Evolutionary conservation across 2,113 vertebrate species (phyloP).

Genomic region (Astatoreochromis straeleni): DNA sequence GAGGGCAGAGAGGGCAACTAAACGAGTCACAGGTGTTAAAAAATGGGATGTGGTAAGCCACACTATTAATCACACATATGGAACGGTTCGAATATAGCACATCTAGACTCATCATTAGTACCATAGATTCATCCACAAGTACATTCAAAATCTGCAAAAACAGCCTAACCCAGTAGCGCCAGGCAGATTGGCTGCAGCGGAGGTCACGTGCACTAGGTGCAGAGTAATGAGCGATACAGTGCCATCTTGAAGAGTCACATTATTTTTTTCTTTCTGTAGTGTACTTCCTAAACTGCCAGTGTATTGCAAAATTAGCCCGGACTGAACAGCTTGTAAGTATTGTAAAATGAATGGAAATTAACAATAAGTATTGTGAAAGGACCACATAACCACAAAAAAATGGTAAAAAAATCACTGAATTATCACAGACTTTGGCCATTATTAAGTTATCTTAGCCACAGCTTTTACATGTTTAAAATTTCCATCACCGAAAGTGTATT

Average conservation of each 20-base stretch:
- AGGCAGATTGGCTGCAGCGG: not conserved
- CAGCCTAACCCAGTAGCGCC: not conserved
- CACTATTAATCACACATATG: not conserved
- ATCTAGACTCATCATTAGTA: not conserved
- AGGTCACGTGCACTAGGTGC: not conserved
- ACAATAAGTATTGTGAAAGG: not conserved
- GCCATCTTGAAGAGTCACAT: not conserved
- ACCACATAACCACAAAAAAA: not conserved
- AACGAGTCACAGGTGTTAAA: not conserved
- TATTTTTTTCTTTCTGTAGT: not conserved
- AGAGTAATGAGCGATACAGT: not conserved
- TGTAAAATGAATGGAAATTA: not conserved
- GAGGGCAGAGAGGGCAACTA: not conserved
- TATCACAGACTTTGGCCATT: not conserved
- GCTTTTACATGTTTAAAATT: constrained; percentile 9
- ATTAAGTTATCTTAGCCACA: not conserved
- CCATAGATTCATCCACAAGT: not conserved
- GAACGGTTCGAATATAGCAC: not conserved
- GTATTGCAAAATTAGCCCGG: not conserved
- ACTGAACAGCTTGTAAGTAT: not conserved
- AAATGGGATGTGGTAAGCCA: not conserved
- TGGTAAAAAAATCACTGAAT: not conserved
- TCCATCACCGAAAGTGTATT: not conserved
- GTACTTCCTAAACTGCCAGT: not conserved
- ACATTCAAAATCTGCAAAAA: not conserved